Evolutionary conservation across 2,113 vertebrate genomes (phyloP), one percentile per base, ranked within the genome.

Genomic region (Cryptotis parvus): DNA sequence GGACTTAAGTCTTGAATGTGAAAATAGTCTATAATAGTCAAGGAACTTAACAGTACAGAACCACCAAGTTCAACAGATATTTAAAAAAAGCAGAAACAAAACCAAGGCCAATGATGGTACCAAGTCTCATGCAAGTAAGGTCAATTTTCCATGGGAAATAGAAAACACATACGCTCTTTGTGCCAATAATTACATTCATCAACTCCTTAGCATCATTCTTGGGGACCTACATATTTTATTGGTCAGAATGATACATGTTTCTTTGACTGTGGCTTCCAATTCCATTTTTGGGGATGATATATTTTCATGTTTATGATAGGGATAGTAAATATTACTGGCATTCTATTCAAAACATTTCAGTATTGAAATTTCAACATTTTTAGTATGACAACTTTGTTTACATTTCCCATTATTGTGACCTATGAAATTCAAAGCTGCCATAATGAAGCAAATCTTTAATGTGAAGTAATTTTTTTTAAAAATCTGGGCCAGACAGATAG

Each of bases 401-500:
- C 20, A 83, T 72, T 74, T 72, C 55, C 35, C 55, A 37, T 35
- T 74, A 55, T 41, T 79, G 49, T 90, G 52, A 88, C 88, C 58
- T n/a, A 1, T 49, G 61, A 94, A 90, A 89, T 72, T 85, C 63
- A 78, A 91, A 24, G 12, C 26, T 37, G 87, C 16, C 16, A 75
- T 82, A 52, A 49, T 29, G 26, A 86, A 91, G 82, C 20, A 74
- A 73, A 84, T 1, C 39, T 93, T 84, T 72, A 78, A 61, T 0
- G 26, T 68, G n/a, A 92, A 78, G 69, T 61, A 72, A 76, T 55
- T 85, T 91, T n/a, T n/a, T n/a, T n/a, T n/a, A n/a, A n/a, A n/a
- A n/a, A n/a, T n/a, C n/a, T n/a, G n/a, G n/a, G n/a, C n/a, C n/a
- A n/a, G n/a, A n/a, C n/a, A n/a, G n/a, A n/a, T n/a, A n/a, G n/a